Conservation (phyloP, 2,113 vertebrate species). For the Pionites leucogaster region DNA sequence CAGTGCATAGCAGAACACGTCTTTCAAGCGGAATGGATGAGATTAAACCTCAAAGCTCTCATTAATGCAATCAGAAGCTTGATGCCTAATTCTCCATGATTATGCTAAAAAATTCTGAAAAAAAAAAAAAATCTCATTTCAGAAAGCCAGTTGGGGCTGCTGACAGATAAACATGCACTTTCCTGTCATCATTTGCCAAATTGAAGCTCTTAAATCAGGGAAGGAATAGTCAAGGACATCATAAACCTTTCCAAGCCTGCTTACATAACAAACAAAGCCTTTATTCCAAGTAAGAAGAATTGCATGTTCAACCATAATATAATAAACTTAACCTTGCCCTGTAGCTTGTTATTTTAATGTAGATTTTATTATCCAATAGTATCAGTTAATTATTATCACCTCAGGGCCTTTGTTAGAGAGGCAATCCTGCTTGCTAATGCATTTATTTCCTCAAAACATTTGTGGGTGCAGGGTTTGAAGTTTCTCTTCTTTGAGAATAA, state of each 20-base stretch:
- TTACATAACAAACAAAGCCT: constrained; percentile 55
- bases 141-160: constrained; percentile 26
- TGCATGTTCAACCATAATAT: not conserved
- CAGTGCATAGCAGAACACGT: not conserved
- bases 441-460: not conserved
- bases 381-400: constrained; percentile 54
- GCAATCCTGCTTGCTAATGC: not conserved
- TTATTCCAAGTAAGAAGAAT: constrained; percentile 35
- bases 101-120: constrained; percentile 55
- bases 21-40: constrained; percentile 49
- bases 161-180: constrained; percentile 38
- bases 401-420: constrained; percentile 6
- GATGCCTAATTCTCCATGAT: constrained; percentile 45
- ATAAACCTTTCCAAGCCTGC: constrained; percentile 49
- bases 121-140: not conserved
- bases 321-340: constrained; percentile 43
- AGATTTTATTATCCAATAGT: constrained; percentile 59
- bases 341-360: constrained; percentile 47
- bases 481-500: not conserved
- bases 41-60: constrained; percentile 62
- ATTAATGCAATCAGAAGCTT: constrained; percentile 33
- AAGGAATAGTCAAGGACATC: constrained; percentile 54
- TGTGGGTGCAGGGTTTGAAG: not conserved
- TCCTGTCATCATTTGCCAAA: constrained; percentile 61
- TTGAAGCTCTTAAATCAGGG: constrained; percentile 48